phyloP scores from a whole-genome alignment of 2,113 vertebrate genomes.

The Equus quagga region DNA sequence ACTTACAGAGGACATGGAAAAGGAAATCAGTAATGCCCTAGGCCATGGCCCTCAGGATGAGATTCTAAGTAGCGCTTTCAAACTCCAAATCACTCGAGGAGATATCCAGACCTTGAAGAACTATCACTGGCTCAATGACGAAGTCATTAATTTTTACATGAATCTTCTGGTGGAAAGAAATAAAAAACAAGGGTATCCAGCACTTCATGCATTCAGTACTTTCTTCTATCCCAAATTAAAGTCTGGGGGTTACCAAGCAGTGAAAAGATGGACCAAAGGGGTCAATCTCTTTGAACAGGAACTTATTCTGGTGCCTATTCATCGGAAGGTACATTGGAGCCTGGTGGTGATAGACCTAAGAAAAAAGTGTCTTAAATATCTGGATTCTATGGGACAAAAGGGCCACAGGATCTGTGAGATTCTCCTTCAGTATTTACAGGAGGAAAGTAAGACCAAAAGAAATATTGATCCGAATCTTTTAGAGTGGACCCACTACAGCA shows the following conservation, averaged over 20 bases:
- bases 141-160: conserved; percentile 98
- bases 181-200: conserved; percentile 84
- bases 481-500: conserved; percentile 92
- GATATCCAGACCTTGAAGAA: conserved; percentile 93
- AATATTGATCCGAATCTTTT: conserved; percentile 89
- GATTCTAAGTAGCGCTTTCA: conserved; percentile 94
- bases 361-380: conserved; percentile 90
- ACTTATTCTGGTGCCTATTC: conserved; percentile 93
- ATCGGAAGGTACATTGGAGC: conserved; percentile 94
- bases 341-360: conserved; percentile 93
- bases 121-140: conserved; percentile 94
- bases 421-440: conserved; percentile 92
- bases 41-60: conserved; percentile 87
- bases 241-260: conserved; percentile 89
- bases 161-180: conserved; percentile 92
- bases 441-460: conserved; percentile 93
- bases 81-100: conserved; percentile 92
- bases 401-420: conserved; percentile 91
- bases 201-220: conserved; percentile 94
- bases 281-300: conserved; percentile 94
- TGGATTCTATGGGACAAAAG: conserved; percentile 94
- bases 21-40: conserved; percentile 89
- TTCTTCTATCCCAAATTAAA: conserved; percentile 95
- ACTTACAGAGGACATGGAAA: conserved; percentile 93
- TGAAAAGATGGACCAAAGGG: conserved; percentile 94